Evolutionary conservation across 2,888 invertebrate species (phyloP).

Genomic region (Achlya flavicornis): DNA sequence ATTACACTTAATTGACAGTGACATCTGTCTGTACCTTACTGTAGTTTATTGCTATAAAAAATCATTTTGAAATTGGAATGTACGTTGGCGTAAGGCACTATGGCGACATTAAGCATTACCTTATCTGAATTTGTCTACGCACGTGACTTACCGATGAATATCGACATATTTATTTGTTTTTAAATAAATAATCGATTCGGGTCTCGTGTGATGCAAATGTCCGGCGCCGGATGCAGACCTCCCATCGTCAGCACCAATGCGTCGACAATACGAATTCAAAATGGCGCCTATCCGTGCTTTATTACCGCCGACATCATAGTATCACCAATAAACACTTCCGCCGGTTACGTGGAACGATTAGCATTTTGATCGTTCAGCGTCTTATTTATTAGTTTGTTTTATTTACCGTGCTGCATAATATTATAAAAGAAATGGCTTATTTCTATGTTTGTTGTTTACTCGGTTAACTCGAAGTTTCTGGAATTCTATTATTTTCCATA

Average conservation of each 20-base stretch:
- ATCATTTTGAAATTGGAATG: too few relatives aligned
- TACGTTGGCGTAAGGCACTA: neutral
- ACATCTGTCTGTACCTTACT: too few relatives aligned
- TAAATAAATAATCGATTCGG: conserved; percentile 67
- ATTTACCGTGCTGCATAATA: conserved; percentile 11
- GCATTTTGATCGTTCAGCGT: conserved; percentile 39
- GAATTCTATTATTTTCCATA: too few relatives aligned
- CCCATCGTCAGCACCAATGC: conserved; percentile 68
- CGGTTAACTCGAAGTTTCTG: too few relatives aligned
- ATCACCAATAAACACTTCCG: conserved; percentile 64
- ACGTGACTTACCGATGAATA: conserved; percentile 22
- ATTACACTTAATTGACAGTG: neutral
- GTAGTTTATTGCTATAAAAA: too few relatives aligned
- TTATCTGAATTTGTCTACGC: conserved; percentile 1
- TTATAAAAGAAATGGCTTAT: neutral
- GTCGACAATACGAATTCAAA: conserved; percentile 73
- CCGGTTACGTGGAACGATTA: conserved; percentile 68
- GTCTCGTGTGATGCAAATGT: conserved; percentile 78
- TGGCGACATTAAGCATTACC: neutral
- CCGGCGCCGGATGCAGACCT: conserved; percentile 82
- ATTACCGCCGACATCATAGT: conserved; percentile 60
- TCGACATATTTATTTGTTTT: conserved; percentile 40
- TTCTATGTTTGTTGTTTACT: neutral
- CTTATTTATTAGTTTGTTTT: conserved; percentile 7
- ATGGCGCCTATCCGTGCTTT: conserved; percentile 73